Percentiles rank a stretch among this genome's conserved stretches.
These are phyloP conservation scores for Haliclystus octoradiatus DNA, from an alignment of 30 jellyfish, hydroid and myxozoan species.

Conservation along the genomic window DNA sequence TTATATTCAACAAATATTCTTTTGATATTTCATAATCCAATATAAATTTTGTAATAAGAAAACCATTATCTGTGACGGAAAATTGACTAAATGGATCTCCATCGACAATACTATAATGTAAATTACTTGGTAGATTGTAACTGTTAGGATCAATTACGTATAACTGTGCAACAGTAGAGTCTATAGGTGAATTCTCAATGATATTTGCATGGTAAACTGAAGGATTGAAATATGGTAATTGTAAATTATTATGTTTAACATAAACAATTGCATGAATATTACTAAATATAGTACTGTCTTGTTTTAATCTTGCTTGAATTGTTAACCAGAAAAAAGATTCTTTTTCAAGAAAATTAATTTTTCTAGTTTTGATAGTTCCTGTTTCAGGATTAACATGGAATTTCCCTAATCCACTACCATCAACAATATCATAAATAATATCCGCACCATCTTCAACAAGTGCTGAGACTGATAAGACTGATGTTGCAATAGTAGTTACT, in stretches of 20 bases:
- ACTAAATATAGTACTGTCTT: slow-evolving; percentile 45
- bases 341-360: background rate
- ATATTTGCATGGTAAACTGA: slow-evolving; percentile 38
- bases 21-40: slow-evolving; percentile 59
- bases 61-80: slow-evolving; percentile 20
- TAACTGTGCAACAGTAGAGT: slow-evolving; percentile 27
- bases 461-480: slow-evolving; percentile 17
- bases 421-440: slow-evolving; percentile 59
- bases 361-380: slow-evolving; percentile 35
- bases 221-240: slow-evolving; percentile 51
- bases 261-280: slow-evolving; percentile 52
- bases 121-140: background rate
- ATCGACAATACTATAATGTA: slow-evolving; percentile 21
- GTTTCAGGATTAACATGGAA: slow-evolving; percentile 36
- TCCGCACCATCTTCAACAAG: slow-evolving; percentile 27
- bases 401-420: slow-evolving; percentile 81
- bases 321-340: slow-evolving; percentile 76
- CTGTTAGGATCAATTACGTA: slow-evolving; percentile 43
- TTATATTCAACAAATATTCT: slow-evolving; percentile 23
- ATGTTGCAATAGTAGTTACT: background rate
- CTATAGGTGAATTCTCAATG: slow-evolving; percentile 35
- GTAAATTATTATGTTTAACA: background rate
- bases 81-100: slow-evolving; percentile 48
- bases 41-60: slow-evolving; percentile 9
- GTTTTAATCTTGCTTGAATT: slow-evolving; percentile 68